These are phyloP conservation scores for Thymelicus acteon DNA, from an alignment of 2,888 invertebrate species.

Conservation along the genomic window DNA sequence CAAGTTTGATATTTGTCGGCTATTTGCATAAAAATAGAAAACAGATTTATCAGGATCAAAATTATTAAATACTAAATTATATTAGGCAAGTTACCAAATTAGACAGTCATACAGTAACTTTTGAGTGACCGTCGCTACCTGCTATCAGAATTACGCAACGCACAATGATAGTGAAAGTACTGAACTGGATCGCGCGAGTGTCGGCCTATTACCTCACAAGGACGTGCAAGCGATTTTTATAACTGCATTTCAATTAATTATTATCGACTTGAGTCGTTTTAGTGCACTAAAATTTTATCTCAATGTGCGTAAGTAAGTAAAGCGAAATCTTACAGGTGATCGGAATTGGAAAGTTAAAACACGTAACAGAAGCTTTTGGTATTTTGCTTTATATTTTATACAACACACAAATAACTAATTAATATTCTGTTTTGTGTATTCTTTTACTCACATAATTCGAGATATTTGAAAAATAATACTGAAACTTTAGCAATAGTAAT, in stretches of 20 bases:
- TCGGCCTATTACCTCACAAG: conserved; percentile 70
- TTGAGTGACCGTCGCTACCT: conserved; percentile 1
- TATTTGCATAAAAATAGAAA: no score
- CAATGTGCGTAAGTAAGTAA: conserved; percentile 22
- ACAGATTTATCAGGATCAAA: no score
- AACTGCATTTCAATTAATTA: conserved; percentile 28
- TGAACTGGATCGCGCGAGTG: conserved; percentile 76
- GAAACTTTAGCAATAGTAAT: no score
- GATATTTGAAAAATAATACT: no score
- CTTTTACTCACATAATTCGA: no score
- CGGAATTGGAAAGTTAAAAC: conserved; percentile 15
- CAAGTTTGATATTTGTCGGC: no score
- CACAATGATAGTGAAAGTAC: conserved; percentile 81
- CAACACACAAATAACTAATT: neutral
- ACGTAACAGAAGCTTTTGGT: conserved; percentile 3
- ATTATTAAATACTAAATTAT: neutral
- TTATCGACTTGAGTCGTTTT: conserved; percentile 31
- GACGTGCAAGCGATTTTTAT: conserved; percentile 65
- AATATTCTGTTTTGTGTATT: no score
- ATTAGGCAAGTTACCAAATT: neutral
- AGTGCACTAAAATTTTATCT: conserved; percentile 32
- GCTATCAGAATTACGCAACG: conserved; percentile 65
- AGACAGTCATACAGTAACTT: neutral
- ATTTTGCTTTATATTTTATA: neutral
- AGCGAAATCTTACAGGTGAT: conserved; percentile 19